These are phyloP conservation scores for Erebia palarica DNA, from an alignment of 2,888 invertebrate species.

Conservation along the genomic window DNA sequence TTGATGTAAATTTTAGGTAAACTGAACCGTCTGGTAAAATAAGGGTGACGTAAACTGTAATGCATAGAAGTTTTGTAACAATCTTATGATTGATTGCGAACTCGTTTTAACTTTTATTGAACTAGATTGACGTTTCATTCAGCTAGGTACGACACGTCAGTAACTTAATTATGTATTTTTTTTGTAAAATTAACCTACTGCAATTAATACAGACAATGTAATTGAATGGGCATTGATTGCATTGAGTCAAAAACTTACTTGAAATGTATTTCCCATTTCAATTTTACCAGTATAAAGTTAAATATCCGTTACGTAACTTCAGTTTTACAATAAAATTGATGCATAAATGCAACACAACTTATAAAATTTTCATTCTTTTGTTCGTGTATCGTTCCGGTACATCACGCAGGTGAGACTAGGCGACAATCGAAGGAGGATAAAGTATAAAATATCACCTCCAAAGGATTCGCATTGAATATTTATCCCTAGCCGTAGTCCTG, in stretches of 20 bases:
- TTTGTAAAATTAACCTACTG: constrained; percentile 18
- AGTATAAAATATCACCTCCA: constrained; percentile 79
- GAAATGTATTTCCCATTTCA: background rate
- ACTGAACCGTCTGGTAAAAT: constrained; percentile 70
- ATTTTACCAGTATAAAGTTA: background rate
- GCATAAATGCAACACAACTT: constrained; percentile 20
- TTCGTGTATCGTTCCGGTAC: constrained; percentile 55
- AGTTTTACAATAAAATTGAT: constrained; percentile 11
- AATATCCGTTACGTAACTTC: background rate
- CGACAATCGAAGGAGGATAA: constrained; percentile 68
- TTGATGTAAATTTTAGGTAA: constrained; percentile 78
- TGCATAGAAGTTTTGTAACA: constrained; percentile 69
- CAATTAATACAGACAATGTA: constrained; percentile 27
- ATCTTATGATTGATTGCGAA: constrained; percentile 81
- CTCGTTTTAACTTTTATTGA: constrained; percentile 62
- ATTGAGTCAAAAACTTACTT: background rate
- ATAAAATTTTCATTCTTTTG: constrained; percentile 37
- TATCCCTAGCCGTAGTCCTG: constrained; percentile 71
- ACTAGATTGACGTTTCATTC: constrained; percentile 65
- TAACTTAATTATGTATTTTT: constrained; percentile 57
- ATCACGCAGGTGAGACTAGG: constrained; percentile 73
- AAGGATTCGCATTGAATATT: constrained; percentile 82
- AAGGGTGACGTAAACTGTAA: constrained; percentile 62
- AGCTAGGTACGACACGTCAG: constrained; percentile 42
- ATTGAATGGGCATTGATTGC: constrained; percentile 38